Evolutionary conservation across 2,888 invertebrate genomes (phyloP).

Genomic region (Lordiphosa fenestrarum): DNA sequence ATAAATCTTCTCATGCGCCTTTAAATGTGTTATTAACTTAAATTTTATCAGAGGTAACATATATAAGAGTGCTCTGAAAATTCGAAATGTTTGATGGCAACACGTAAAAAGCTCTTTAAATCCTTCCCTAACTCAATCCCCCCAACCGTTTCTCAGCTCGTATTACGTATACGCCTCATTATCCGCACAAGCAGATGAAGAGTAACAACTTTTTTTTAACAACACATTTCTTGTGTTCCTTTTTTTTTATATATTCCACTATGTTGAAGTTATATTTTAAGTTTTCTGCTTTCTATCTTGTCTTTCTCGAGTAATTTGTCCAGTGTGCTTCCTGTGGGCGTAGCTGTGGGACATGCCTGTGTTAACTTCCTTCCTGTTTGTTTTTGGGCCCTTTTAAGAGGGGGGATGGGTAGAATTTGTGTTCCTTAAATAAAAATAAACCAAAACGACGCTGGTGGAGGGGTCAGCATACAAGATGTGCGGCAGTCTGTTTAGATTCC

Average conservation of each 20-base stretch:
- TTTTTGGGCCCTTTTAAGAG: constrained; percentile 17
- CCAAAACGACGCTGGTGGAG: constrained; percentile 11
- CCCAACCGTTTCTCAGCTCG: not conserved
- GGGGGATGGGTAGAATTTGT: not conserved
- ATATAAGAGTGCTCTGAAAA: too few relatives aligned
- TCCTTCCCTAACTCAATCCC: constrained; percentile 13
- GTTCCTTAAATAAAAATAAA: constrained; percentile 23
- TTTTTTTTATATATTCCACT: not conserved
- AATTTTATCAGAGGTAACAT: too few relatives aligned
- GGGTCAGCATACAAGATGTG: constrained; percentile 31
- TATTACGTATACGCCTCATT: constrained; percentile 38
- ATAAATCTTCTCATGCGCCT: too few relatives aligned
- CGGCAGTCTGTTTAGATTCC: constrained; percentile 18
- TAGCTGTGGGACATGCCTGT: constrained; percentile 41
- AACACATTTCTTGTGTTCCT: constrained; percentile 8
- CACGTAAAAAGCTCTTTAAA: too few relatives aligned
- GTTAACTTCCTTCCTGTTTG: constrained; percentile 62
- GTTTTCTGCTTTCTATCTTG: constrained; percentile 8
- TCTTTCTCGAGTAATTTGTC: constrained; percentile 54
- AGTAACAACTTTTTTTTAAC: constrained; percentile 17
- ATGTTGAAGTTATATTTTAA: constrained; percentile 23
- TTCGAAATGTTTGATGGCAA: too few relatives aligned
- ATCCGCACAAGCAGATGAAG: constrained; percentile 28
- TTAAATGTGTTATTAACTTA: too few relatives aligned
- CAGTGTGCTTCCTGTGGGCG: constrained; percentile 45